These are phyloP conservation scores for Esox lucius DNA, from an alignment of 2,797 vertebrate species.

Conservation along the genomic window DNA sequence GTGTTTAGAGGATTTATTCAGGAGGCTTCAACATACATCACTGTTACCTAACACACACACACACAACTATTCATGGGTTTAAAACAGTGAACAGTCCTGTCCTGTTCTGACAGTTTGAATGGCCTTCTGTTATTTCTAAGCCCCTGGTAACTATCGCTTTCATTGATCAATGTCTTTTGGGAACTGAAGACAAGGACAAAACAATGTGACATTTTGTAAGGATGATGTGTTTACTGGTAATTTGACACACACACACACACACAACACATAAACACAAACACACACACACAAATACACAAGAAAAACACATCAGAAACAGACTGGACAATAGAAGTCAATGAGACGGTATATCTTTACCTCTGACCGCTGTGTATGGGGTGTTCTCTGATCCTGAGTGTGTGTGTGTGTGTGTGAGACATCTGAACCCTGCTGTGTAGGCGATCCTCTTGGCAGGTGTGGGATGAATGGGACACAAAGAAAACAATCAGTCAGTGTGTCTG, in stretches of 20 bases:
- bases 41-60: slow-evolving; percentile 53
- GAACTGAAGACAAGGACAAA: slow-evolving; percentile 46
- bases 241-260: slow-evolving; percentile 34
- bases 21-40: slow-evolving; percentile 53
- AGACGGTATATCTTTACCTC: slow-evolving; percentile 48
- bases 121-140: slow-evolving; percentile 55
- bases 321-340: slow-evolving; percentile 12
- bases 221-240: slow-evolving; percentile 58
- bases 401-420: too few species aligned
- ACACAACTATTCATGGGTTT: slow-evolving; percentile 31
- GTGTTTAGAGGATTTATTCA: slow-evolving; percentile 69
- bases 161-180: slow-evolving; percentile 56
- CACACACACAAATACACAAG: slow-evolving; percentile 23
- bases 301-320: slow-evolving; percentile 34
- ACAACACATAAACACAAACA: slow-evolving; percentile 19
- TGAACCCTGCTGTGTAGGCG: too few species aligned
- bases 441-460: slow-evolving; percentile 36
- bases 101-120: slow-evolving; percentile 52
- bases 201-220: slow-evolving; percentile 48
- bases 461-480: slow-evolving; percentile 27
- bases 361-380: slow-evolving; percentile 51
- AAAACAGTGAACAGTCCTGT: slow-evolving; percentile 38
- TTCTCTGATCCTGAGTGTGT: slow-evolving; percentile 50
- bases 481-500: slow-evolving; percentile 11
- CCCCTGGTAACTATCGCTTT: slow-evolving; percentile 47